Conservation (phyloP, 2,888 invertebrate genomes). For the Neoascia interrupta region DNA sequence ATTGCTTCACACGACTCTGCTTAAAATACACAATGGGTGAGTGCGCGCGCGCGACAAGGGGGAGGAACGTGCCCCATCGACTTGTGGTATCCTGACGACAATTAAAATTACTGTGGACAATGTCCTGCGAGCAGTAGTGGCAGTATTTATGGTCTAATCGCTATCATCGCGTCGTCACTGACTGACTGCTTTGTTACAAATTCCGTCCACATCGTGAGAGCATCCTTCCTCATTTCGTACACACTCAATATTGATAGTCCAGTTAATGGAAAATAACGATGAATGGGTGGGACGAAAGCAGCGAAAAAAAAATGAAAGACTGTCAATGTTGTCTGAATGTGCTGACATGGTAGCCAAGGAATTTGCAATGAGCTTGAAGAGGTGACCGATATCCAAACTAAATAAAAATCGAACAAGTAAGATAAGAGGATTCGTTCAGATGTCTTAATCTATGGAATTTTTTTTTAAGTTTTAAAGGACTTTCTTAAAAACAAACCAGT, state of each 20-base stretch:
- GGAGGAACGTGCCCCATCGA: slow-evolving; percentile 12
- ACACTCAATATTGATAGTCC: slow-evolving; percentile 36
- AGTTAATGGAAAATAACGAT: background rate
- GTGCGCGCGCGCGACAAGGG: background rate
- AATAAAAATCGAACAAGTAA: no score
- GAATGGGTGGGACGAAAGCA: background rate
- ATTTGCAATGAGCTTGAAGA: no score
- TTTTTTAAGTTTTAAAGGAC: no score
- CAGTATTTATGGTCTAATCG: slow-evolving; percentile 65
- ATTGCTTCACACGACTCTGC: slow-evolving; percentile 49
- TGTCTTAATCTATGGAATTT: no score
- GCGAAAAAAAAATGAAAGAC: no score
- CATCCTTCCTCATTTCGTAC: background rate
- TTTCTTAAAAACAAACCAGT: no score
- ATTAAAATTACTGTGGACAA: slow-evolving; percentile 63
- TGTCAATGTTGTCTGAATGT: no score
- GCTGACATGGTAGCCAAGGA: no score
- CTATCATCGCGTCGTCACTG: slow-evolving; percentile 25
- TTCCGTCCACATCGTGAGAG: background rate
- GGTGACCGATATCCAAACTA: no score
- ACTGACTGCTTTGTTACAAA: background rate
- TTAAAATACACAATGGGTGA: background rate
- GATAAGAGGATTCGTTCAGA: no score
- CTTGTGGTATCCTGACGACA: slow-evolving; percentile 54
- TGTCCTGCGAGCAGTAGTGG: slow-evolving; percentile 60